These are phyloP conservation scores for Rhimphoctona megacephalus DNA, from an alignment of 2,888 invertebrate species.

Conservation along the genomic window DNA sequence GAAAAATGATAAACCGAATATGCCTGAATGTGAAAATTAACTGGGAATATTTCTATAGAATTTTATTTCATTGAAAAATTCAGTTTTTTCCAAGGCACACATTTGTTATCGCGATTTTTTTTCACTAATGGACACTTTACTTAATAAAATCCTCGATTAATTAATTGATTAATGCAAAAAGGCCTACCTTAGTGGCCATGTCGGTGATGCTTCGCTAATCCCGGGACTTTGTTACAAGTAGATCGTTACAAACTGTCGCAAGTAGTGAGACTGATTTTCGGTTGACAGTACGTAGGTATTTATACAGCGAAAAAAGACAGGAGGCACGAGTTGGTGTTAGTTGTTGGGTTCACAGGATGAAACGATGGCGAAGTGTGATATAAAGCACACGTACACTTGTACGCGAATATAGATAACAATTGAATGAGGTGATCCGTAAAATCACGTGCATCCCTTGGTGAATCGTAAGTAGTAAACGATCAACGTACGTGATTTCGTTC, in stretches of 20 bases:
- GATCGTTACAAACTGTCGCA: conserved; percentile 66
- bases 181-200: conserved; percentile 73
- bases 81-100: not conserved
- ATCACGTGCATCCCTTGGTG: conserved; percentile 74
- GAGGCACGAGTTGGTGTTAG: conserved; percentile 60
- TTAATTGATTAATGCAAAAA: not conserved
- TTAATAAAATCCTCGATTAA: not conserved
- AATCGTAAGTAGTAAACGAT: conserved; percentile 74
- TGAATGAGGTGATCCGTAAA: conserved; percentile 54
- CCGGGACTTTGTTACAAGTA: conserved; percentile 50
- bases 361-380: conserved; percentile 39
- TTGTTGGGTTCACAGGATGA: conserved; percentile 61
- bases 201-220: conserved; percentile 67
- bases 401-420: conserved; percentile 1
- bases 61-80: not conserved
- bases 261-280: conserved; percentile 77
- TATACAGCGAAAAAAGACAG: conserved; percentile 74
- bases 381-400: not conserved
- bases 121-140: not conserved
- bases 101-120: not conserved
- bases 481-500: conserved; percentile 74
- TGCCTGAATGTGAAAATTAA: not conserved
- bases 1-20: no score
- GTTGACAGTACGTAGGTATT: conserved; percentile 77
- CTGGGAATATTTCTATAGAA: not conserved